Conservation (phyloP, 2,888 invertebrate species). For the Andrena hattorfiana region DNA sequence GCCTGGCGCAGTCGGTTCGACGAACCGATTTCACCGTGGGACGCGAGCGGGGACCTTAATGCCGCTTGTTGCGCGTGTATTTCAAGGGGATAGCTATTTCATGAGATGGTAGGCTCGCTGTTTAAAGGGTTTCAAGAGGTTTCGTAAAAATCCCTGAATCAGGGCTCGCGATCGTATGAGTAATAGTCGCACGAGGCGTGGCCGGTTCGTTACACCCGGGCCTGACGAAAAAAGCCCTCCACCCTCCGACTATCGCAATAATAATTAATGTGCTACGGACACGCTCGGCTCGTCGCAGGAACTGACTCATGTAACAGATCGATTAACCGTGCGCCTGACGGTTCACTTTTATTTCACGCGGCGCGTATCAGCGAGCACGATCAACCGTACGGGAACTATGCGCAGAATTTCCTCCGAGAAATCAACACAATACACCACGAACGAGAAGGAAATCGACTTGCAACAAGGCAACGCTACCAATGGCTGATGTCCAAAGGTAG, state of each 20-base stretch:
- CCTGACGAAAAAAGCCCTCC: constrained; percentile 43
- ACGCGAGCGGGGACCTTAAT: not conserved
- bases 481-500: too few species aligned
- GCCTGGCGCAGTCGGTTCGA: not conserved
- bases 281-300: constrained; percentile 61
- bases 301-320: constrained; percentile 62
- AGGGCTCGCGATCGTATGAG: constrained; percentile 36
- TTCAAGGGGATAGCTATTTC: not conserved
- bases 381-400: not conserved
- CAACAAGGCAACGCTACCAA: too few species aligned
- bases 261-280: constrained; percentile 66
- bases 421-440: too few species aligned
- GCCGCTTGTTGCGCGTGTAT: not conserved
- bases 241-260: constrained; percentile 40
- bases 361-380: constrained; percentile 5
- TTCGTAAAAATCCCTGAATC: constrained; percentile 16
- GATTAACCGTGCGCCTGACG: constrained; percentile 29
- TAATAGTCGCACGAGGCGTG: constrained; percentile 55
- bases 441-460: too few species aligned
- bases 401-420: too few species aligned
- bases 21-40: not conserved
- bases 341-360: constrained; percentile 29
- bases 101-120: too few species aligned
- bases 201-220: constrained; percentile 22
- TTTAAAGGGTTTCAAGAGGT: not conserved